Evolutionary conservation across 2,797 vertebrate species (phyloP).

Genomic region (Bryconaethiops microstoma): DNA sequence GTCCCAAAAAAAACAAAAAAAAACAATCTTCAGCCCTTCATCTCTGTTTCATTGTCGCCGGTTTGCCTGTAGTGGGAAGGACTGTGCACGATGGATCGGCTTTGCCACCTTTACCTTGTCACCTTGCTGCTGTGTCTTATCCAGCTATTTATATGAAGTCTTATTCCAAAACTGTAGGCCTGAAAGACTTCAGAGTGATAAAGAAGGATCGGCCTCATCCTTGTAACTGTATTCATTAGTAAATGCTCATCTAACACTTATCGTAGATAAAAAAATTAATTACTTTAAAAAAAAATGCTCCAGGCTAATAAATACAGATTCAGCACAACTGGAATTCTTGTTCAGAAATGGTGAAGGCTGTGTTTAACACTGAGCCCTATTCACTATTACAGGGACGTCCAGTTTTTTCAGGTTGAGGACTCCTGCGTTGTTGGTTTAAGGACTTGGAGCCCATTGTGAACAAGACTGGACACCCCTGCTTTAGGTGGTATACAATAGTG

Average conservation of each 20-base stretch:
- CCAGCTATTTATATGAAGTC: not conserved
- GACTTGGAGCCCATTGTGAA: too few relatives aligned
- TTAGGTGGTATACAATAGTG: not conserved
- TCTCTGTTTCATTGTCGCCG: conserved; percentile 13
- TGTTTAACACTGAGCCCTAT: not conserved
- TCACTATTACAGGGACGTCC: not conserved
- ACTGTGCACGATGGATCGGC: not conserved
- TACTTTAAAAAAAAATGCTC: not conserved
- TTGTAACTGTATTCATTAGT: conserved; percentile 14
- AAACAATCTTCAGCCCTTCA: not conserved
- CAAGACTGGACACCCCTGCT: too few relatives aligned
- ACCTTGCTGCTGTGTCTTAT: not conserved
- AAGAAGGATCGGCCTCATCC: not conserved
- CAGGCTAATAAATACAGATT: not conserved
- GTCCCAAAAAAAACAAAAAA: not conserved
- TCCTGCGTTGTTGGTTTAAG: too few relatives aligned
- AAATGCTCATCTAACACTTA: not conserved
- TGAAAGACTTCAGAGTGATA: not conserved
- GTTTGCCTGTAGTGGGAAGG: conserved; percentile 14
- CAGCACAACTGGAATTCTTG: conserved; percentile 3
- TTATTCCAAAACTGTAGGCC: conserved; percentile 5
- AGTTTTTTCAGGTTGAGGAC: too few relatives aligned
- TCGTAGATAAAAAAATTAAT: not conserved
- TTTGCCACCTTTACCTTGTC: not conserved
- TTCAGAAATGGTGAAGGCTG: not conserved